Conservation (phyloP, 1,140 invertebrate species). For the Lasaia peninsularis region DNA sequence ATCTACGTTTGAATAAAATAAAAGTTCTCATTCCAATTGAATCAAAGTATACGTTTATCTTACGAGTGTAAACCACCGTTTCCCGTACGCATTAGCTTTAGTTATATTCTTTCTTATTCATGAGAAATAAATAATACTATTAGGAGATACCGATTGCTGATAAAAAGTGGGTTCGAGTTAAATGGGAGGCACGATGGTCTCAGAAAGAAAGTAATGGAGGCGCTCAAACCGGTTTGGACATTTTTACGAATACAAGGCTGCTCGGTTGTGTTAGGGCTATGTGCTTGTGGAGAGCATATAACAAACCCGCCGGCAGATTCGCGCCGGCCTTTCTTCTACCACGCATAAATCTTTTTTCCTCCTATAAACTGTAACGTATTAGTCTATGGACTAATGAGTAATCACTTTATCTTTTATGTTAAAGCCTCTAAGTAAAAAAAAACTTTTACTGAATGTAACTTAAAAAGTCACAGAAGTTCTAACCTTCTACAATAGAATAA, state of each 20-base stretch:
- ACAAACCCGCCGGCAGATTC: slow-evolving; percentile 65
- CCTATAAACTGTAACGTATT: slow-evolving; percentile 42
- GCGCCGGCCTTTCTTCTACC: slow-evolving; percentile 61
- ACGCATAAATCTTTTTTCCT: too few relatives aligned
- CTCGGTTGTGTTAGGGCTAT: slow-evolving; percentile 53
- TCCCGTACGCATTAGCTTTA: slow-evolving; percentile 66
- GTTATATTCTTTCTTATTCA: slow-evolving; percentile 73
- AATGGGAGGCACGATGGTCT: slow-evolving; percentile 72
- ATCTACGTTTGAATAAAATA: background rate
- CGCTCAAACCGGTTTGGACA: slow-evolving; percentile 73
- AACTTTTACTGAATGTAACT: too few relatives aligned
- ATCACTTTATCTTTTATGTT: too few relatives aligned
- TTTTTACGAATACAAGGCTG: slow-evolving; percentile 77
- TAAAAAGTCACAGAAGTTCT: too few relatives aligned
- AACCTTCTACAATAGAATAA: too few relatives aligned
- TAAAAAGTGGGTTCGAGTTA: slow-evolving; percentile 76
- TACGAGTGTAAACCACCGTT: slow-evolving; percentile 58
- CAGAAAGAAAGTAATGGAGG: slow-evolving; percentile 77
- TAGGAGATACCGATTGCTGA: slow-evolving; percentile 76
- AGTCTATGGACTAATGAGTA: too few relatives aligned
- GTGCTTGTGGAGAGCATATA: slow-evolving; percentile 63
- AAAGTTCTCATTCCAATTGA: background rate
- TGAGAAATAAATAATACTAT: slow-evolving; percentile 77
- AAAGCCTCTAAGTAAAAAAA: too few relatives aligned
- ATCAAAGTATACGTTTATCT: slow-evolving; percentile 49